Conservation (phyloP, 2,797 vertebrate species). For the Heliangelus exortis region DNA sequence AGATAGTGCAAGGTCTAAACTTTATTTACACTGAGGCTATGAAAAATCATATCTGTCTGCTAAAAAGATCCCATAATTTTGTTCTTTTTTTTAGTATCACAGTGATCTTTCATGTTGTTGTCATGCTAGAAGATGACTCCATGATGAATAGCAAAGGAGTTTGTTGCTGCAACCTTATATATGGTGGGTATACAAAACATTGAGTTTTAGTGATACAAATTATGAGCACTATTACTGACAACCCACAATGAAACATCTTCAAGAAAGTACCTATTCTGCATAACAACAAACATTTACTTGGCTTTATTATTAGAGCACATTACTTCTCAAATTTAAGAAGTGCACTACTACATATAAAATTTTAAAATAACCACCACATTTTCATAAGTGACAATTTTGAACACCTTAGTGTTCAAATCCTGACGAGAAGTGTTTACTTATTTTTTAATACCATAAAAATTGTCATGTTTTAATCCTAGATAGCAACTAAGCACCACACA, state of each 20-base stretch:
- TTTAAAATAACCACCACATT: background rate
- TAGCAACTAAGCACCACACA: too few relatives aligned
- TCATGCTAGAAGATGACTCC: background rate
- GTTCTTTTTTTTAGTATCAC: background rate
- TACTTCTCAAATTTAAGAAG: background rate
- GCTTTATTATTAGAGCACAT: background rate
- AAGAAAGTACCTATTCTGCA: background rate
- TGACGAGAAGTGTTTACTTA: conserved; percentile 36
- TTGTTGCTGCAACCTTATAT: background rate
- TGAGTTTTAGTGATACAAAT: background rate
- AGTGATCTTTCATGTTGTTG: background rate
- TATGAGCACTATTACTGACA: background rate
- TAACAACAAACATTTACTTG: background rate
- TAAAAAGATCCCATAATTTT: background rate
- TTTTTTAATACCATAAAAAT: conserved; percentile 42
- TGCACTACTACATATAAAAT: background rate
- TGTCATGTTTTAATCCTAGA: too few relatives aligned
- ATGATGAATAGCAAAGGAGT: background rate
- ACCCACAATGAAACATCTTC: background rate
- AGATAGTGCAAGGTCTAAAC: background rate
- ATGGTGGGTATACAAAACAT: background rate
- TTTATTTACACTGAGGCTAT: background rate
- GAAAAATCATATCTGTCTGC: background rate
- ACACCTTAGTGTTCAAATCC: background rate
- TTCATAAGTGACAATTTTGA: background rate